Percentiles rank a stretch among this genome's conserved stretches.
Conservation (phyloP, 1,140 invertebrate species). For the Eurytemora carolleeae region DNA sequence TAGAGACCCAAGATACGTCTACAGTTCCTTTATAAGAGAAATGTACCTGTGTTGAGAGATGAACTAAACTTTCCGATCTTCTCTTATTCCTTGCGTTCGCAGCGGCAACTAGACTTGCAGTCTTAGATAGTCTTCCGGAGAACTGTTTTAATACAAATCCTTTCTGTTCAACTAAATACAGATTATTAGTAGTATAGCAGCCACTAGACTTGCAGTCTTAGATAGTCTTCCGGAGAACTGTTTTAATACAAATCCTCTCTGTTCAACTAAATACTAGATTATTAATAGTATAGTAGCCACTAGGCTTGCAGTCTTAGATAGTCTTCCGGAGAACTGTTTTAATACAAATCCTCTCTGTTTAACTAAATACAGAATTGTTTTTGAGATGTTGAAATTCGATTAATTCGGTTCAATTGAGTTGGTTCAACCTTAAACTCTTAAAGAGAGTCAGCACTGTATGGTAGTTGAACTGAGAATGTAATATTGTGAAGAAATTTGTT, state of each 20-base stretch:
- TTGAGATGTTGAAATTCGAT: too few relatives aligned
- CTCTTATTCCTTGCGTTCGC: constrained; percentile 61
- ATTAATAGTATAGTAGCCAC: too few relatives aligned
- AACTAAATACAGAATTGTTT: too few relatives aligned
- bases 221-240: constrained; percentile 60
- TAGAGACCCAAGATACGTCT: too few relatives aligned
- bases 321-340: constrained; percentile 53
- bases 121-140: constrained; percentile 61
- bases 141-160: constrained; percentile 57
- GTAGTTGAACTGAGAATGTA: too few relatives aligned
- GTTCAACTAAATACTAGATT: constrained; percentile 55
- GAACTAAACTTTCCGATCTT: not conserved
- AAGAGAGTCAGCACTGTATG: too few relatives aligned
- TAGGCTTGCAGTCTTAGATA: constrained; percentile 73
- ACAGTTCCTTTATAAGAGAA: too few relatives aligned
- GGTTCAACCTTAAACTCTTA: too few relatives aligned
- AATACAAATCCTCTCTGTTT: constrained; percentile 64
- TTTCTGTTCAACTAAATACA: constrained; percentile 51
- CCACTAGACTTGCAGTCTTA: constrained; percentile 79
- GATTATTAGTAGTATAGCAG: too few relatives aligned
- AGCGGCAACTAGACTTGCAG: constrained; percentile 78
- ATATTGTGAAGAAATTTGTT: too few relatives aligned
- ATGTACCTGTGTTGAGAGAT: constrained; percentile 42
- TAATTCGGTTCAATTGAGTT: too few relatives aligned
- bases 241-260: constrained; percentile 59